Evolutionary conservation across 2,797 vertebrate genomes (phyloP).

Genomic region (Hyperoplus lanceolatus): DNA sequence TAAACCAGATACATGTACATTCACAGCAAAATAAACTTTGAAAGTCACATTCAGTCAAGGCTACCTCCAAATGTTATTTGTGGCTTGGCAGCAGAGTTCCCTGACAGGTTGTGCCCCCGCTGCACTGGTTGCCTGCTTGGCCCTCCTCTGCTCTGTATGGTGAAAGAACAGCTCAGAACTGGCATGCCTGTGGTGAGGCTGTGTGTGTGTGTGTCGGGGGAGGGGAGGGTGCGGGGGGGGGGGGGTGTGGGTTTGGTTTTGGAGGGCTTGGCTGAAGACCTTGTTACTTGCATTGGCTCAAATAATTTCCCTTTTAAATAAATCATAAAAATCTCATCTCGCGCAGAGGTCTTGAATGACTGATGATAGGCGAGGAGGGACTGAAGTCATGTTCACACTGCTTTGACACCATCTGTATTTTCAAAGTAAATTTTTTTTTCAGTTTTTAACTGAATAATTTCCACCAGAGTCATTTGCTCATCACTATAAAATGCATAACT

Average conservation of each 20-base stretch:
- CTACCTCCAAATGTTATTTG: constrained; percentile 82
- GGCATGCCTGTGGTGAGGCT: constrained; percentile 69
- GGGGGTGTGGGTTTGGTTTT: constrained; percentile 45
- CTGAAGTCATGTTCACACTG: neutral
- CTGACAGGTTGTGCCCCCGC: constrained; percentile 82
- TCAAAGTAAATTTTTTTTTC: constrained; percentile 22
- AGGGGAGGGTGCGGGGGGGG: constrained; percentile 35
- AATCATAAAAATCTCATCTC: constrained; percentile 12
- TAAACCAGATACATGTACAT: constrained; percentile 3
- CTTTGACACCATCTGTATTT: constrained; percentile 15
- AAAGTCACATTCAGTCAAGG: constrained; percentile 86
- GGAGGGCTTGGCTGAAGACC: constrained; percentile 47
- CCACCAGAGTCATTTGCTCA: constrained; percentile 2
- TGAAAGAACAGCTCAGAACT: constrained; percentile 66
- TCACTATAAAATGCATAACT: constrained; percentile 20
- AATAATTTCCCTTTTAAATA: constrained; percentile 27
- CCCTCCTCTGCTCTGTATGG: constrained; percentile 70
- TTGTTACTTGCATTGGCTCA: constrained; percentile 44
- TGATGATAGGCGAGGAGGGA: neutral
- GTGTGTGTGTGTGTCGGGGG: constrained; percentile 47
- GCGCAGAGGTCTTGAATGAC: constrained; percentile 32
- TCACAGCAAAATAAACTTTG: constrained; percentile 75
- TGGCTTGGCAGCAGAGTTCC: constrained; percentile 78
- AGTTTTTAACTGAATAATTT: constrained; percentile 9
- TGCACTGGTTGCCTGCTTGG: constrained; percentile 76